Conservation (phyloP, 2,113 vertebrate species). For the Protobothrops flavoviridis region DNA sequence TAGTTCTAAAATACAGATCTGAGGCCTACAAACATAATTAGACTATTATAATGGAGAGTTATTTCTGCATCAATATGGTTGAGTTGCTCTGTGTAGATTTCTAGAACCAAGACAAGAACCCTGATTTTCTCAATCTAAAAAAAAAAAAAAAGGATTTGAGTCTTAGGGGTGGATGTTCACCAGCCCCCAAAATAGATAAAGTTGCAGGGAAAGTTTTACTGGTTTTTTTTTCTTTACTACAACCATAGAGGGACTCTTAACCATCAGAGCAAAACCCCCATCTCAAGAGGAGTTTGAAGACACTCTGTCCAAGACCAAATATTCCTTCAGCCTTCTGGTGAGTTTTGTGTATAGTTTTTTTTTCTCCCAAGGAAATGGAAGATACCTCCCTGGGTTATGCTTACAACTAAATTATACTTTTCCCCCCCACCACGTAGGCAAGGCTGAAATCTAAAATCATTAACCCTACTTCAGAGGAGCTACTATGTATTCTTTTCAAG, state of each 20-base stretch:
- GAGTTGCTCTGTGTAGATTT: neutral
- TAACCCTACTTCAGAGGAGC: slow-evolving; percentile 81
- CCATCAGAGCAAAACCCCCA: slow-evolving; percentile 76
- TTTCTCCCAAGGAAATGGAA: neutral
- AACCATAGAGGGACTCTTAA: slow-evolving; percentile 78
- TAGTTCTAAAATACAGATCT: neutral
- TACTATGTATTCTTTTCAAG: slow-evolving; percentile 83
- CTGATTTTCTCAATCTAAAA: neutral
- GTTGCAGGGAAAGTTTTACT: neutral
- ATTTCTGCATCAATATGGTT: neutral
- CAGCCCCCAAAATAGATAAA: neutral
- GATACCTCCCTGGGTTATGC: neutral
- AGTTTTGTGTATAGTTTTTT: slow-evolving; percentile 26
- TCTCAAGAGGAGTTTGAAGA: slow-evolving; percentile 77
- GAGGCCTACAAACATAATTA: neutral
- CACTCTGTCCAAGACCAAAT: slow-evolving; percentile 87
- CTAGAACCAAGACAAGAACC: neutral
- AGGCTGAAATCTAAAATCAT: slow-evolving; percentile 77
- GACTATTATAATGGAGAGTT: neutral
- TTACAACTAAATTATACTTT: neutral
- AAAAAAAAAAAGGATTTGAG: neutral
- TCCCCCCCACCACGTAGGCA: slow-evolving; percentile 64
- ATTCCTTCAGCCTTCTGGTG: slow-evolving; percentile 87
- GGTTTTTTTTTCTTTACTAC: neutral
- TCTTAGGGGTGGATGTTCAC: too few species aligned